Evolutionary conservation across 2,888 invertebrate genomes (phyloP), one percentile per base, ranked within the genome.

Genomic region (Steinernema scapterisci): DNA sequence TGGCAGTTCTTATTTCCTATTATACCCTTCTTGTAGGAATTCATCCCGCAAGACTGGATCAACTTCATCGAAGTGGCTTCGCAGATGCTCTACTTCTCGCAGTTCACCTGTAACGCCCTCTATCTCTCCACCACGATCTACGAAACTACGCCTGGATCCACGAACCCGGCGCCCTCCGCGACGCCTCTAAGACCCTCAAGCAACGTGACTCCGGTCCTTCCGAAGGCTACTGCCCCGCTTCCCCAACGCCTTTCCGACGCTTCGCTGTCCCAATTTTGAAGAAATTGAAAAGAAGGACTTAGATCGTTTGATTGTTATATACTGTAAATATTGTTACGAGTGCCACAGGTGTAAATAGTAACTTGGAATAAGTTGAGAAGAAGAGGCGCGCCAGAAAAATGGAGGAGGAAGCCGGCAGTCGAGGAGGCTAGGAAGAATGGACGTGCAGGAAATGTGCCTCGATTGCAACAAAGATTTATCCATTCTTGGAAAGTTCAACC

Each of bases 101-200:
- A 86, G 75, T 86, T 86, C 75, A 83, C 84, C 19, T 86, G 85
- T 76, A 86, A 86, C 75, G 85, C 84, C 23, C 82, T 86, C 77
- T 86, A 86, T 75, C 78, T 84, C 63, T 80, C 81, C 13, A 85
- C 85, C n/a, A 83, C 83, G n/a, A 86, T 86, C 63, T 86, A 86
- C 72, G 86, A 86, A 71, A 86, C 85, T 0, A 72, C 79, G 25
- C 81, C 79, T 16, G 54, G 38, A 38, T 38, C 56, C 23, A 77
- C 78, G 21, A 74, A 71, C 16, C 45, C 31, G 27, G 43, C 77
- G 9, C 73, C 46, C 48, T 45, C 74, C n/a, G 38, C 46, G 31
- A 44, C 38, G 3, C 38, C 38, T 9, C 38, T 48, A 16, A 44
- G 21, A 45, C 75, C 27, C 43, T 76, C 70, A 2, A 6, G 5